These are phyloP conservation scores for Allygus modestus DNA, from an alignment of 2,888 invertebrate species.

Conservation along the genomic window DNA sequence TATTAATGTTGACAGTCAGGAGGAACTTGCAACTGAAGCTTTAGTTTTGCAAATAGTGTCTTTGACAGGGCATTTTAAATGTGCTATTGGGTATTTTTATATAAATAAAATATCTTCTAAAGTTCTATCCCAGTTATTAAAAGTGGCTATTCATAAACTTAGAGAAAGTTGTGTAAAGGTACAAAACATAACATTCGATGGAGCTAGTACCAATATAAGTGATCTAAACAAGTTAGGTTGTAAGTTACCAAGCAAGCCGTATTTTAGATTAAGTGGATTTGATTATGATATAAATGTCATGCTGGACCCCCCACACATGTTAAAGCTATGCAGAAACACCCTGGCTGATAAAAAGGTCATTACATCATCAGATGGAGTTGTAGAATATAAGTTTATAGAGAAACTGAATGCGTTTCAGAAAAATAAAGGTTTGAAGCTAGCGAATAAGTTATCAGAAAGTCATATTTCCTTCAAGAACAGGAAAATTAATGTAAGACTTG, in stretches of 20 bases:
- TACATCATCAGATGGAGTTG: conserved; percentile 3
- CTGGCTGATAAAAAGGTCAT: conserved; percentile 20
- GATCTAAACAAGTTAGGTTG: conserved; percentile 36
- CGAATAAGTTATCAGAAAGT: conserved; percentile 35
- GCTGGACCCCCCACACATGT: conserved; percentile 15
- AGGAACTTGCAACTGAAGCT: conserved; percentile 23
- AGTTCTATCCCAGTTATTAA: conserved; percentile 17
- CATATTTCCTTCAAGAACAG: conserved; percentile 13
- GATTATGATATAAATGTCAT: conserved; percentile 7
- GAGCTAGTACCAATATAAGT: conserved; percentile 51
- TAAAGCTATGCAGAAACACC: conserved; percentile 25
- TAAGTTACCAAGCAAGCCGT: conserved; percentile 14
- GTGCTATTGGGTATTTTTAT: conserved; percentile 42
- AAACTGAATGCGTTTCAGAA: conserved; percentile 12
- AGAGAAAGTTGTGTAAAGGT: conserved; percentile 49
- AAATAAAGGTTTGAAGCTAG: conserved; percentile 30
- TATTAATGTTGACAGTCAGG: background rate
- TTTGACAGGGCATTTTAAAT: conserved; percentile 13
- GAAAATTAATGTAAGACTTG: conserved; percentile 46
- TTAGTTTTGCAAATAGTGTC: conserved; percentile 40
- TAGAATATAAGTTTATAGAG: conserved; percentile 3
- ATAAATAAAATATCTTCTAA: conserved; percentile 33
- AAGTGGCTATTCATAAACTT: conserved; percentile 32
- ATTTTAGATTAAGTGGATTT: conserved; percentile 10
- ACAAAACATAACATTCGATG: conserved; percentile 51